Evolutionary conservation across 1,140 invertebrate species (phyloP).

Genomic region (Drosophila chauvacae): DNA sequence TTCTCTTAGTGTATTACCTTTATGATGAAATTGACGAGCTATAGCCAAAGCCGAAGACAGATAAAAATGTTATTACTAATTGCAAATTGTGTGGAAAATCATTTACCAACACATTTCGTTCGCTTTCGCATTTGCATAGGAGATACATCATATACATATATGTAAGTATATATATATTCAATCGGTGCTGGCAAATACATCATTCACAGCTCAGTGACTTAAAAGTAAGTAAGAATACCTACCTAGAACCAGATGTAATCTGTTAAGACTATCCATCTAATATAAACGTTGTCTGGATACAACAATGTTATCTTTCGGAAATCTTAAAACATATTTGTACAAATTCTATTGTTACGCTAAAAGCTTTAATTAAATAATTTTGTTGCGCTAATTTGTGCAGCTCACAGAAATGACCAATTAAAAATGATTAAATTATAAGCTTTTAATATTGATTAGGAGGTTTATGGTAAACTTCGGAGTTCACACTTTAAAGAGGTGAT

Average conservation of each 20-base stretch:
- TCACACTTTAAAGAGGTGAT: slow-evolving; percentile 9
- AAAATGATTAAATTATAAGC: slow-evolving; percentile 10
- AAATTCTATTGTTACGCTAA: slow-evolving; percentile 15
- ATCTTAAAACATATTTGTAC: slow-evolving; percentile 19
- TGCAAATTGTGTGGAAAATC: slow-evolving; percentile 81
- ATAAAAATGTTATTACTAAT: slow-evolving; percentile 74
- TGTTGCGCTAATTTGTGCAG: background rate
- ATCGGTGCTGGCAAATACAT: slow-evolving; percentile 6
- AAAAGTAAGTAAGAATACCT: background rate
- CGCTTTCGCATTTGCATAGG: slow-evolving; percentile 61
- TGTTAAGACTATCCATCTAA: background rate
- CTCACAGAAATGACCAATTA: background rate
- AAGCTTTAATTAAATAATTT: slow-evolving; percentile 9
- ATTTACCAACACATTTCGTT: slow-evolving; percentile 61
- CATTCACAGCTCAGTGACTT: slow-evolving; percentile 8
- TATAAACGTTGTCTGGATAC: background rate
- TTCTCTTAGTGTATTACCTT: background rate
- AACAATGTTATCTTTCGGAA: slow-evolving; percentile 18
- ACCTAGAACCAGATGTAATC: background rate
- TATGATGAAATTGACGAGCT: slow-evolving; percentile 3
- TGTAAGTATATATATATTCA: background rate
- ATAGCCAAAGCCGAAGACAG: background rate
- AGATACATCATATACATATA: slow-evolving; percentile 10
- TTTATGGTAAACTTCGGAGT: background rate
- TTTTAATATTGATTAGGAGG: slow-evolving; percentile 1